A percentile compares a stretch with the other conserved stretches of the same genome.
Conservation (phyloP, 2,888 invertebrate genomes). For the Diarsia mendica region DNA sequence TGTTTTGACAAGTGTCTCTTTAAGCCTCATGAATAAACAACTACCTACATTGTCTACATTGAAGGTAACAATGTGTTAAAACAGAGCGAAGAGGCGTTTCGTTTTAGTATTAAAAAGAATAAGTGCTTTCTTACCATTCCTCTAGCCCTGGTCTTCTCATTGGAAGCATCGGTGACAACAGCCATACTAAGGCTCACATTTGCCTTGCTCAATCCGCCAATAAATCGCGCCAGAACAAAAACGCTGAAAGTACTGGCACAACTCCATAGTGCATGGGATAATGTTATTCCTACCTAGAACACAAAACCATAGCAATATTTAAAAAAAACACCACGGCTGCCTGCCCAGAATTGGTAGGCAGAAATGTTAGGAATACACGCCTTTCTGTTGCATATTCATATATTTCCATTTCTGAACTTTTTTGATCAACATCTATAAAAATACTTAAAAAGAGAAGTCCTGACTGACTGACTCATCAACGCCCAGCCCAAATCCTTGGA, state of each 20-base stretch:
- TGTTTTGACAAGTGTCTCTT: constrained; percentile 21
- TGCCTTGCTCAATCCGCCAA: constrained; percentile 99
- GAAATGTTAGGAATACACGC: background rate
- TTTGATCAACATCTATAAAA: background rate
- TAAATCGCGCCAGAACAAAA: constrained; percentile 97
- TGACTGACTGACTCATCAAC: too few species aligned
- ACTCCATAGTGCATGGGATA: constrained; percentile 97
- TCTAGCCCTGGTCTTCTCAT: constrained; percentile 95
- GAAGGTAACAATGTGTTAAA: background rate
- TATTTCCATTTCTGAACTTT: background rate
- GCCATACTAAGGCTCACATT: constrained; percentile 99
- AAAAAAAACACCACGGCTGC: background rate
- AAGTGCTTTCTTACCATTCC: constrained; percentile 95
- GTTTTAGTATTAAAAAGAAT: background rate
- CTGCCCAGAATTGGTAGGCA: background rate
- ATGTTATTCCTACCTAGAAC: constrained; percentile 94
- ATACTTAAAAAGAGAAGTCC: too few species aligned
- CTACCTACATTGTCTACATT: constrained; percentile 2
- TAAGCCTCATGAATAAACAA: constrained; percentile 17
- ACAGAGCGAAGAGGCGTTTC: background rate
- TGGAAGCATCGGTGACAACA: constrained; percentile 97
- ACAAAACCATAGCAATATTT: constrained; percentile 2
- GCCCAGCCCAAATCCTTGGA: too few species aligned
- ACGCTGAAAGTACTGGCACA: constrained; percentile 95
- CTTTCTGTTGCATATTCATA: too few species aligned